phyloP scores from a whole-genome alignment of 2,888 invertebrate genomes.

The Zaprionus lineosus region DNA sequence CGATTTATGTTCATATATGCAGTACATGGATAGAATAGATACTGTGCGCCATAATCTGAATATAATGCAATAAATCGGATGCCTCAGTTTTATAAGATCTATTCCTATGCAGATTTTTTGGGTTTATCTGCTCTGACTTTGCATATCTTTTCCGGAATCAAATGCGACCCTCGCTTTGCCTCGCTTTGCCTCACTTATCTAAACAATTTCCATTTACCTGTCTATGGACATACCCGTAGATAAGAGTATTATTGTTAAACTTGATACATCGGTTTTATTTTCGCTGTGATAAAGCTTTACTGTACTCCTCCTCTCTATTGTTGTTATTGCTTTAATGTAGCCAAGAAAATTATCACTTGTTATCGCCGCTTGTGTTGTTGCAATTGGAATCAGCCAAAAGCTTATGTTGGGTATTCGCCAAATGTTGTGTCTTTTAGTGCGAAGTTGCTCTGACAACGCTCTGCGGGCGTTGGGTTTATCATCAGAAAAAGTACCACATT shows the following conservation, averaged over 20 bases:
- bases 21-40: background rate
- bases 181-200: conserved; percentile 15
- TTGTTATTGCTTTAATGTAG: conserved; percentile 13
- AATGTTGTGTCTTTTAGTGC: background rate
- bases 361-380: conserved; percentile 17
- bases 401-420: background rate
- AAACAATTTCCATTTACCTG: conserved; percentile 45
- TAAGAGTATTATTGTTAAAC: conserved; percentile 65
- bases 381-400: background rate
- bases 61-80: too few relatives aligned
- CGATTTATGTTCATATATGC: background rate
- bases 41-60: too few relatives aligned
- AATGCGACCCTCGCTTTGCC: conserved; percentile 3
- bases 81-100: background rate
- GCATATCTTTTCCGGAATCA: background rate
- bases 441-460: too few relatives aligned
- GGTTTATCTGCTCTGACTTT: background rate
- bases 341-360: conserved; percentile 31
- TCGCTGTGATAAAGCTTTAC: conserved; percentile 4
- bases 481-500: conserved; percentile 4
- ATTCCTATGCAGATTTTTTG: background rate
- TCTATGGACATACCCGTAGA: conserved; percentile 53
- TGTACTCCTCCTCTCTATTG: background rate
- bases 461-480: background rate
- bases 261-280: conserved; percentile 65